These are phyloP conservation scores for Heliconius ismenius DNA, from an alignment of 2,888 invertebrate species.

Conservation along the genomic window DNA sequence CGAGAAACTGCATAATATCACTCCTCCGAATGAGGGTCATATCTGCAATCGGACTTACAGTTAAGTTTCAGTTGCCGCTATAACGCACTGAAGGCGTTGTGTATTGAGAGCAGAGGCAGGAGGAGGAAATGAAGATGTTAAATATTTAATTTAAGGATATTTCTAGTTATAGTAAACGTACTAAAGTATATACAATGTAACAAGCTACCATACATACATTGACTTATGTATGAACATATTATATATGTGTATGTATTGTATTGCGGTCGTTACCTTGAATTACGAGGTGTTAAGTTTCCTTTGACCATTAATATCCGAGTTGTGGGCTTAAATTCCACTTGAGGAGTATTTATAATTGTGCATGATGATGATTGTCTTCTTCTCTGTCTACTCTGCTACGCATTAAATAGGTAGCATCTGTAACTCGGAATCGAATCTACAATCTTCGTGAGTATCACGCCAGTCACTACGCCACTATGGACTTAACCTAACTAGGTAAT, in stretches of 20 bases:
- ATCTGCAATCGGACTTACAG: too few relatives aligned
- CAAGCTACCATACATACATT: background rate
- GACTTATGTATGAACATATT: too few relatives aligned
- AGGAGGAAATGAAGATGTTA: too few relatives aligned
- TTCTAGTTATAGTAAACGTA: background rate
- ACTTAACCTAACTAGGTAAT: background rate
- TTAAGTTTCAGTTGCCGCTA: background rate
- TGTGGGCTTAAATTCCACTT: background rate
- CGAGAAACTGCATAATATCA: too few relatives aligned
- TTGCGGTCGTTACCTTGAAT: slow-evolving; percentile 3
- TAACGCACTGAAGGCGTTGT: too few relatives aligned
- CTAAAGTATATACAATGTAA: background rate
- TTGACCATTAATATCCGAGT: slow-evolving; percentile 6
- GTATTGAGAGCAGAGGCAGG: too few relatives aligned
- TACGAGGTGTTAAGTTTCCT: slow-evolving; percentile 5
- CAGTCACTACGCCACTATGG: background rate
- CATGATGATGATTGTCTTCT: too few relatives aligned
- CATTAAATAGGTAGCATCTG: too few relatives aligned
- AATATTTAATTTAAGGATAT: background rate
- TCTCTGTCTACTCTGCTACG: too few relatives aligned
- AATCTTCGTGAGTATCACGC: background rate
- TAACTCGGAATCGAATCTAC: background rate
- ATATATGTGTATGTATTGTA: background rate
- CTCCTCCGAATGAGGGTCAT: too few relatives aligned
- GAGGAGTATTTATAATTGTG: background rate